phyloP scores from a whole-genome alignment of 2,797 vertebrate species.

The Pangasius sanitwongsei region DNA sequence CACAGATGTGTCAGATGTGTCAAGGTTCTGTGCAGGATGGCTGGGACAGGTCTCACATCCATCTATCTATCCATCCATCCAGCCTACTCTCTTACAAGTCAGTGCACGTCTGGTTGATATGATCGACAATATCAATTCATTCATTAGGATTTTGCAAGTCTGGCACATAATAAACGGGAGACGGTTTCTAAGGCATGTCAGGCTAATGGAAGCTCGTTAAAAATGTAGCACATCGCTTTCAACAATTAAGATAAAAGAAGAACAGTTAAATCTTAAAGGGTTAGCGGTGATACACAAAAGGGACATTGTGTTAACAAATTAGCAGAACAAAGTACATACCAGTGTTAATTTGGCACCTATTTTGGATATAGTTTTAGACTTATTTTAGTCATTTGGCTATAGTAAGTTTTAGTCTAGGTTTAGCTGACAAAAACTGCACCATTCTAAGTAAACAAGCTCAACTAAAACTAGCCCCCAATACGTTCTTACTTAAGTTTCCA shows the following conservation, averaged over 20 bases:
- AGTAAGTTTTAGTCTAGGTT: neutral
- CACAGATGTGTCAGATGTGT: conserved; percentile 32
- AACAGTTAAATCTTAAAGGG: neutral
- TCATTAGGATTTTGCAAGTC: conserved; percentile 23
- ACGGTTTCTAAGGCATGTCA: neutral
- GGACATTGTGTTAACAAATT: neutral
- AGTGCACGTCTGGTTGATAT: conserved; percentile 29
- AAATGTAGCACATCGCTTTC: neutral
- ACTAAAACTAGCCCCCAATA: neutral
- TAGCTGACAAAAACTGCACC: neutral
- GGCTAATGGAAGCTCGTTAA: neutral
- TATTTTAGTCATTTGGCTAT: neutral
- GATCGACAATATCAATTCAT: conserved; percentile 47
- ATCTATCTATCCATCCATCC: conserved; percentile 19
- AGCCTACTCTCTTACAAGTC: conserved; percentile 22
- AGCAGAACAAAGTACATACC: neutral
- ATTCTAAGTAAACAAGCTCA: neutral
- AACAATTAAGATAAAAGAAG: conserved; percentile 1
- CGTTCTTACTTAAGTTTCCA: neutral
- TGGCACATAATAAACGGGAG: conserved; percentile 25
- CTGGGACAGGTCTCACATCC: neutral
- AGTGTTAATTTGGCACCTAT: neutral
- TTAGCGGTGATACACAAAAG: neutral
- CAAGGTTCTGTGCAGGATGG: conserved; percentile 45
- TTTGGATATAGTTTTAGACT: neutral